Percentiles rank a stretch among this genome's conserved stretches.
These are phyloP conservation scores for Callithrix jacchus DNA, from an alignment of 2,113 vertebrate genomes.

Conservation along the genomic window DNA sequence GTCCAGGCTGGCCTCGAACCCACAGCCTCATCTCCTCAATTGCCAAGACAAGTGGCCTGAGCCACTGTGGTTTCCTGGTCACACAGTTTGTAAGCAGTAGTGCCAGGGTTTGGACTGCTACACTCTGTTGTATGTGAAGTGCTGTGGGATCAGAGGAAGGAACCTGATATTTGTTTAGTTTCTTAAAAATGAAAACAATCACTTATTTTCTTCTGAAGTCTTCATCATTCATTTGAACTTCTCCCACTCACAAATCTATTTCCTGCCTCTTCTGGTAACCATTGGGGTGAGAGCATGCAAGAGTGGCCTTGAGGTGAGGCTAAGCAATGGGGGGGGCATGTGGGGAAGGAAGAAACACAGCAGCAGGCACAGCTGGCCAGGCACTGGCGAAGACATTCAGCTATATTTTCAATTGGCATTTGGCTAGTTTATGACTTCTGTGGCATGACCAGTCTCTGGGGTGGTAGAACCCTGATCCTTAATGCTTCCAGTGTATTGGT, in stretches of 20 bases:
- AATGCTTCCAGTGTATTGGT: neutral
- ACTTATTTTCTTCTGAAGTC: neutral
- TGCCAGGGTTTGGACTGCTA: neutral
- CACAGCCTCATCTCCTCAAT: no score
- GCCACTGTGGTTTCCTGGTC: neutral
- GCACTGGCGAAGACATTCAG: neutral
- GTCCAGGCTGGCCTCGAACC: no score
- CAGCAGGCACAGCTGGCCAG: fast-evolving
- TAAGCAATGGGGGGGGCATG: no score
- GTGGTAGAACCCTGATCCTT: neutral
- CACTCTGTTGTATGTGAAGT: no score
- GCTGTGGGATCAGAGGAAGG: neutral
- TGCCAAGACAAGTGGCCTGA: no score
- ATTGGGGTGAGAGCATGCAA: neutral
- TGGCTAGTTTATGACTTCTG: neutral
- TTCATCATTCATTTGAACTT: neutral
- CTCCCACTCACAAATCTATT: neutral
- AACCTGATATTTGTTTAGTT: neutral
- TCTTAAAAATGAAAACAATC: neutral
- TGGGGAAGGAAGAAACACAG: neutral
- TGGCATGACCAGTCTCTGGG: neutral
- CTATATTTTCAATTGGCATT: neutral
- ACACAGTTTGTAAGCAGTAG: neutral
- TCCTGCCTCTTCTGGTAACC: neutral
- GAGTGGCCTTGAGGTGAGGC: neutral